Conservation (phyloP, 2,113 vertebrate genomes). For the Heterotilapia buettikoferi region DNA sequence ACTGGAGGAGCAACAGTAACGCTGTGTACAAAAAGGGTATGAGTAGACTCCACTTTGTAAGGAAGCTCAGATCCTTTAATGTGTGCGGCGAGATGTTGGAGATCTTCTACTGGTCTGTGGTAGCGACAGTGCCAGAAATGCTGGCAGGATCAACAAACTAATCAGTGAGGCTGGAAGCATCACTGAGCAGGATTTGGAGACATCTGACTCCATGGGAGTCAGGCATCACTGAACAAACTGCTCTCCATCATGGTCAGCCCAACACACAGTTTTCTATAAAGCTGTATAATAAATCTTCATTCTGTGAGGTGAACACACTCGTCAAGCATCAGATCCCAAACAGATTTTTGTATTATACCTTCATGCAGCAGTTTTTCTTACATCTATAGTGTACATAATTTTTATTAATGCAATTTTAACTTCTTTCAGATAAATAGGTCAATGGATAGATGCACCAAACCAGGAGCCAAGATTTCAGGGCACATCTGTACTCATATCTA, state of each 20-base stretch:
- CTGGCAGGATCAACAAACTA: neutral
- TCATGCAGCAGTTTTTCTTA: neutral
- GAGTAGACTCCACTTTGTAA: neutral
- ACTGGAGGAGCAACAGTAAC: neutral
- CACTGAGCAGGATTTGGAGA: neutral
- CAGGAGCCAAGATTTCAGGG: neutral
- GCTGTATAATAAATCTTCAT: neutral
- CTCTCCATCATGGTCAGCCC: neutral
- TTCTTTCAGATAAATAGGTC: neutral
- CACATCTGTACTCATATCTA: neutral
- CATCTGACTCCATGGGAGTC: neutral
- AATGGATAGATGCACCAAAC: neutral
- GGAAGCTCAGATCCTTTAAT: neutral
- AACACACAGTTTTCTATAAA: neutral
- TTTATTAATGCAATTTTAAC: neutral
- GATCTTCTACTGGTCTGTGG: neutral
- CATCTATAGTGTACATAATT: neutral
- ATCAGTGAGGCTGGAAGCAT: neutral
- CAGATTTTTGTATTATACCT: neutral
- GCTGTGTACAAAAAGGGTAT: neutral
- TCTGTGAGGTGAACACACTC: neutral
- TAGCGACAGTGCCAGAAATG: accelerated
- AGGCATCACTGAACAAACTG: neutral
- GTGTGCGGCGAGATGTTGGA: neutral
- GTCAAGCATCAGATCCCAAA: neutral